phyloP scores from a whole-genome alignment of 2,888 invertebrate genomes.

The Nemapogon koenigi region DNA sequence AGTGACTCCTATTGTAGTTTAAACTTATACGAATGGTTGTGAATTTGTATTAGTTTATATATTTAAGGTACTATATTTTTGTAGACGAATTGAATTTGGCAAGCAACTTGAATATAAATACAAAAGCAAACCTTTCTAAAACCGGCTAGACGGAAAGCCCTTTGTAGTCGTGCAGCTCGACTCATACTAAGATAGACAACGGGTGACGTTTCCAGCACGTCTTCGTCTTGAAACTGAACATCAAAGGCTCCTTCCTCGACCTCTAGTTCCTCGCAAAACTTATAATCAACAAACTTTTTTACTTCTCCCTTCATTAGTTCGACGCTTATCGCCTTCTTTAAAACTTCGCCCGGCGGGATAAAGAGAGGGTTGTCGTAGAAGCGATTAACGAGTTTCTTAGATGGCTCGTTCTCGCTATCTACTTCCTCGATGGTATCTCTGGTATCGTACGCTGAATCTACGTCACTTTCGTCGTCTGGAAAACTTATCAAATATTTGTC shows the following conservation, averaged over 20 bases:
- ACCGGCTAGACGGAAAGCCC: conserved; percentile 62
- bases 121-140: conserved; percentile 57
- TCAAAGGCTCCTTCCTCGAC: conserved; percentile 40
- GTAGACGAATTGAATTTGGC: no score
- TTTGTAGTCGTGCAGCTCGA: conserved; percentile 57
- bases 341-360: conserved; percentile 39
- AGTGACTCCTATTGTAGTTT: background rate
- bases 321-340: conserved; percentile 40
- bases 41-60: no score
- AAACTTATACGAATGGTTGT: background rate
- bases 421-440: conserved; percentile 16
- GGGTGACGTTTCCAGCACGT: no score
- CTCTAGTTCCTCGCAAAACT: conserved; percentile 50
- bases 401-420: conserved; percentile 20
- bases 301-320: conserved; percentile 46
- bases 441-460: conserved; percentile 24
- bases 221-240: conserved; percentile 5
- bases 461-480: conserved; percentile 34
- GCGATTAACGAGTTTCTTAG: conserved; percentile 30
- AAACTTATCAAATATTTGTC: conserved; percentile 42
- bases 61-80: no score
- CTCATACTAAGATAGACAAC: conserved; percentile 57
- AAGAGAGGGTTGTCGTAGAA: conserved; percentile 45
- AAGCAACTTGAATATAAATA: no score
- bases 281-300: conserved; percentile 50